phyloP scores from a whole-genome alignment of 2,113 vertebrate genomes.

The Hyperoodon ampullatus region DNA sequence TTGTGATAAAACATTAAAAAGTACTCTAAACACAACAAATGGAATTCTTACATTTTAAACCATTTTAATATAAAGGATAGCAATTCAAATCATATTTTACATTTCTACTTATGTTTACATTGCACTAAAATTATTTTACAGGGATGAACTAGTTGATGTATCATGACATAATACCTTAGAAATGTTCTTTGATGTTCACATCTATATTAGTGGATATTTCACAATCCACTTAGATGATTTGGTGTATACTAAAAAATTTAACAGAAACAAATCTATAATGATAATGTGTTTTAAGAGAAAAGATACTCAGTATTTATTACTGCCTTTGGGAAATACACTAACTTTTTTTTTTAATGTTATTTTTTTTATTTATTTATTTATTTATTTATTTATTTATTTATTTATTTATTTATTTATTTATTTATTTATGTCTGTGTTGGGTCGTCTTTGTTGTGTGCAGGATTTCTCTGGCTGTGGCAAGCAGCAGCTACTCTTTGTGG shows the following conservation, averaged over 20 bases:
- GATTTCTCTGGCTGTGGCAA: too few species aligned
- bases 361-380: too few species aligned
- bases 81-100: background rate
- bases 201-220: background rate
- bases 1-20: conserved; percentile 6
- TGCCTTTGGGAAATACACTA: background rate
- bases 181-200: background rate
- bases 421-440: too few species aligned
- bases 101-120: background rate
- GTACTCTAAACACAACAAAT: background rate
- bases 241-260: background rate
- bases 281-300: background rate
- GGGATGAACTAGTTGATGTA: background rate
- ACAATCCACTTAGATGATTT: background rate
- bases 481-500: too few species aligned
- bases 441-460: too few species aligned
- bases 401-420: too few species aligned
- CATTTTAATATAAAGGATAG: background rate
- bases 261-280: background rate
- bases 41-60: background rate
- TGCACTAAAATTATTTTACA: background rate
- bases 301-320: background rate
- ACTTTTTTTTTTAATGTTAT: too few species aligned
- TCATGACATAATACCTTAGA: background rate
- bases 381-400: too few species aligned